Conservation (phyloP, 2,797 vertebrate genomes). For the Benthosema pterotum region DNA sequence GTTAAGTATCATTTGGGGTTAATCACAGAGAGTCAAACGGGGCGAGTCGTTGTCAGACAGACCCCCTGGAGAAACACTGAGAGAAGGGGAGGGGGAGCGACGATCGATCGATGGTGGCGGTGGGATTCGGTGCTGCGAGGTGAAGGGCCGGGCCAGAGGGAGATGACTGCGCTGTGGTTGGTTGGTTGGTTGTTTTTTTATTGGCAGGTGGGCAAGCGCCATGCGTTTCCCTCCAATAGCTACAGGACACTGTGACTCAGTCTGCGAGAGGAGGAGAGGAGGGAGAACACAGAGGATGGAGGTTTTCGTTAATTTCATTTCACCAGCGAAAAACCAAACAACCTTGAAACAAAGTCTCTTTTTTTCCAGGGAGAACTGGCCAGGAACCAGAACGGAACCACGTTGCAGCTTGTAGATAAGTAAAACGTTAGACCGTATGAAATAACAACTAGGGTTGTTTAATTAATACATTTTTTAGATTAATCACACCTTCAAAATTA, state of each 20-base stretch:
- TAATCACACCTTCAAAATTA: no score
- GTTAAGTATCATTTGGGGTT: constrained; percentile 43
- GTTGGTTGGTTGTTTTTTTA: constrained; percentile 64
- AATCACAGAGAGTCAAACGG: constrained; percentile 13
- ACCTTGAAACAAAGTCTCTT: no score
- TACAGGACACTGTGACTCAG: constrained; percentile 85
- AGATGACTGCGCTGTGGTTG: constrained; percentile 86
- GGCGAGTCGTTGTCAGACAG: constrained; percentile 50
- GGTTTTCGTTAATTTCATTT: no score
- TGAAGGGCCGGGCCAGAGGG: constrained; percentile 81
- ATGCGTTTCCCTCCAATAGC: constrained; percentile 83
- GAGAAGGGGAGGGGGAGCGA: no score
- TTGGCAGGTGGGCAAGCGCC: constrained; percentile 64
- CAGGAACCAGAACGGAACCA: no score
- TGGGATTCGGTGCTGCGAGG: constrained; percentile 79
- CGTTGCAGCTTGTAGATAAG: no score
- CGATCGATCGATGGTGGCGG: constrained; percentile 60
- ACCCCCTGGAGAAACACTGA: constrained; percentile 83
- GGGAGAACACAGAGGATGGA: no score
- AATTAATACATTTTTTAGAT: no score
- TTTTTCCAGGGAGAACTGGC: no score
- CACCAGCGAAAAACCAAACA: no score
- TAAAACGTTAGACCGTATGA: no score
- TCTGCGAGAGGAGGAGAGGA: constrained; percentile 81
- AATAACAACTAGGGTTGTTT: no score